phyloP scores from a whole-genome alignment of 2,888 invertebrate species.

The Drosophila subsilvestris region DNA sequence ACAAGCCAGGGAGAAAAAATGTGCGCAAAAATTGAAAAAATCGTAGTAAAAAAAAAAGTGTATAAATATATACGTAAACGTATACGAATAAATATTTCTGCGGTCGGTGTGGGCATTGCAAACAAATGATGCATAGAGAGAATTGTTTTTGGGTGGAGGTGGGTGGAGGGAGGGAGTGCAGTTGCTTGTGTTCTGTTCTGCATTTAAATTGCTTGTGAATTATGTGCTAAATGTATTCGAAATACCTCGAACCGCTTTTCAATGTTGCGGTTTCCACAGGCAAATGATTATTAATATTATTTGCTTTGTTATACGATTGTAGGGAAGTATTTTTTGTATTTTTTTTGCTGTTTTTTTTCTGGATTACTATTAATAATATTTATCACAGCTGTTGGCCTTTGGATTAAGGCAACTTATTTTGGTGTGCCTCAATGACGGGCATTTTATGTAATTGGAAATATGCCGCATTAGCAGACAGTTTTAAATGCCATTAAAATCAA shows the following conservation, averaged over 20 bases:
- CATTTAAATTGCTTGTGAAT: conserved; percentile 69
- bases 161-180: background rate
- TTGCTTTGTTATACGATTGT: conserved; percentile 16
- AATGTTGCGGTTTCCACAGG: conserved; percentile 55
- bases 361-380: conserved; percentile 32
- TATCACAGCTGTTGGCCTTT: conserved; percentile 51
- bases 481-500: conserved; percentile 57
- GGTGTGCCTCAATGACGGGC: conserved; percentile 47
- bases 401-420: conserved; percentile 46
- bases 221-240: conserved; percentile 63
- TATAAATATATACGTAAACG: background rate
- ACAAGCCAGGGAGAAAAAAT: conserved; percentile 56
- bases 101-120: conserved; percentile 49
- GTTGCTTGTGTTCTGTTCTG: conserved; percentile 16
- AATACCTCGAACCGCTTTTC: conserved; percentile 51
- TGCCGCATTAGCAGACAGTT: conserved; percentile 38
- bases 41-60: background rate
- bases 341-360: conserved; percentile 5
- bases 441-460: conserved; percentile 51
- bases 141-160: conserved; percentile 1
- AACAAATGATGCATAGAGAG: conserved; percentile 47
- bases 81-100: conserved; percentile 63
- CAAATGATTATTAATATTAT: conserved; percentile 54
- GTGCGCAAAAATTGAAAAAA: conserved; percentile 32
- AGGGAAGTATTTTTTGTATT: background rate